These are phyloP conservation scores for Drosophila acutilabella DNA, from an alignment of 2,888 invertebrate genomes.

Conservation along the genomic window DNA sequence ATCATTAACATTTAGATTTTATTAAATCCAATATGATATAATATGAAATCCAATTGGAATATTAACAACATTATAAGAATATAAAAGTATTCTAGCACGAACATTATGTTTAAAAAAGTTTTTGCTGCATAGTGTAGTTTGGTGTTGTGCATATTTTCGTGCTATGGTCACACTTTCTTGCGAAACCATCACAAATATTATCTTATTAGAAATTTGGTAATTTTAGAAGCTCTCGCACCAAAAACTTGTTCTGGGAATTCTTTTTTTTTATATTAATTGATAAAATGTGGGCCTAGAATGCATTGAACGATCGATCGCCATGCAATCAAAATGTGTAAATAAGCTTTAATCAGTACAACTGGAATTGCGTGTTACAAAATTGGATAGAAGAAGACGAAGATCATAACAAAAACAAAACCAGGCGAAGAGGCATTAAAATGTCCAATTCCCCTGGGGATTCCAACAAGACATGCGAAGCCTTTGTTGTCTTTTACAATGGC, in stretches of 20 bases:
- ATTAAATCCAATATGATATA: not conserved
- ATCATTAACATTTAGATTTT: not conserved
- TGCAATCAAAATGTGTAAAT: conserved; percentile 52
- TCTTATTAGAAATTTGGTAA: conserved; percentile 43
- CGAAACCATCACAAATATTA: conserved; percentile 71
- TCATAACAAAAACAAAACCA: conserved; percentile 52
- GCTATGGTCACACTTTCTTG: conserved; percentile 50
- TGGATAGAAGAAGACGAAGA: conserved; percentile 29
- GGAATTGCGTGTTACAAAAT: conserved; percentile 75
- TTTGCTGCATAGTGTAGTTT: conserved; percentile 43
- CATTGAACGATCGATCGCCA: conserved; percentile 11
- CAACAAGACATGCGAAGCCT: conserved; percentile 49
- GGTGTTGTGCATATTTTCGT: not conserved
- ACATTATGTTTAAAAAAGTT: not conserved
- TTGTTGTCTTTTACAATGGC: conserved; percentile 64
- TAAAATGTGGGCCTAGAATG: conserved; percentile 37
- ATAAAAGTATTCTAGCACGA: not conserved
- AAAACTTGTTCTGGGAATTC: conserved; percentile 8
- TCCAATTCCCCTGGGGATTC: not conserved
- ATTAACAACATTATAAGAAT: not conserved
- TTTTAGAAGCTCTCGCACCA: conserved; percentile 7
- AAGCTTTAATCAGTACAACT: conserved; percentile 29
- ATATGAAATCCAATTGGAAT: not conserved
- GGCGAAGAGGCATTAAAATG: conserved; percentile 10
- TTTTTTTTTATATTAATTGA: conserved; percentile 2